Base-by-base conservation (phyloP, 2,888 invertebrate species). In the Onchidella celtica region DNA sequence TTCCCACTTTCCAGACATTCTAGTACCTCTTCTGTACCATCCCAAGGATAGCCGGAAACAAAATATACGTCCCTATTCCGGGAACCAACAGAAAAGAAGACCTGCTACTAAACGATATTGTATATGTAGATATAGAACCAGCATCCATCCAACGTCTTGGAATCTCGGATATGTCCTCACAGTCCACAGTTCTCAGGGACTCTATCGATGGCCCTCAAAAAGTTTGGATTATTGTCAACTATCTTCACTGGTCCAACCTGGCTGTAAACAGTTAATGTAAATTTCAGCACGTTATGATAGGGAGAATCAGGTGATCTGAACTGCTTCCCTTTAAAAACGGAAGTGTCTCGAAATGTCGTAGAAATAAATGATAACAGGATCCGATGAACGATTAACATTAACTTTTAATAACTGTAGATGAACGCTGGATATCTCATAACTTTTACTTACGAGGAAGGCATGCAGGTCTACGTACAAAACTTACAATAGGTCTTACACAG, bases 221-320 rank as follows among this genome's bases (percentile, higher is more conserved):
- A 36, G 69, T 69, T 3, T 69, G 38, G 38, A 40, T 69, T 11
- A 40, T 69, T 3, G 69, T 36, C 11, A 17, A 69, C 11, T 34
- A 38, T 4, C 32, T 36, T 69, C 36, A 4, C 24, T 69, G 69
- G 38, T 69, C 40, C 69, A 69, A 69, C 24, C 38, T n/a, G n/a
- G n/a, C n/a, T n/a, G n/a, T n/a, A n/a, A n/a, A n/a, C n/a, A n/a
- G n/a, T n/a, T n/a, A n/a, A n/a, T n/a, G n/a, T n/a, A n/a, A n/a
- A n/a, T n/a, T n/a, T n/a, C n/a, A n/a, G n/a, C n/a, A n/a, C n/a
- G n/a, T n/a, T n/a, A n/a, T n/a, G n/a, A n/a, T n/a, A n/a, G n/a
- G n/a, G n/a, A n/a, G n/a, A n/a, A n/a, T n/a, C n/a, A n/a, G n/a
- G n/a, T n/a, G n/a, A n/a, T n/a, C n/a, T n/a, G n/a, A n/a, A n/a